These are phyloP conservation scores for Tetrapedia diversipes DNA, from an alignment of 2,888 invertebrate species.

Conservation along the genomic window DNA sequence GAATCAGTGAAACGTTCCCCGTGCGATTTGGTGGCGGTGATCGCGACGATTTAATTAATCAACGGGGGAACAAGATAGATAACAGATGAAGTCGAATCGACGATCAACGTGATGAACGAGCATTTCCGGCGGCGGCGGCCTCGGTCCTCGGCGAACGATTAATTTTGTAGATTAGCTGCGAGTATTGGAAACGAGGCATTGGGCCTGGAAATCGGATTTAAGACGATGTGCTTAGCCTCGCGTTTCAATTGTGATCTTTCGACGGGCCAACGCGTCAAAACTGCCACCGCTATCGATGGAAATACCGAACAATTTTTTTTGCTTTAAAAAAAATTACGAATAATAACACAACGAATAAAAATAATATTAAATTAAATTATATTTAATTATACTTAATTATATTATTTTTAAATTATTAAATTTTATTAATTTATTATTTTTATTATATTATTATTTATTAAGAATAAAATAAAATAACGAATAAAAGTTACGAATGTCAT, in stretches of 20 bases:
- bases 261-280: background rate
- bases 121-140: conserved; percentile 60
- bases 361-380: too few species aligned
- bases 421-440: too few species aligned
- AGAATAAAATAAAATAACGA: too few species aligned
- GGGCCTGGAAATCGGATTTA: conserved; percentile 61
- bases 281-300: too few species aligned
- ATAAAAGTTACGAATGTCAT: too few species aligned
- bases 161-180: conserved; percentile 62
- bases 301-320: too few species aligned
- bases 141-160: conserved; percentile 62
- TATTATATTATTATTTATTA: too few species aligned
- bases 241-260: background rate
- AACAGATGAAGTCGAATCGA: conserved; percentile 29
- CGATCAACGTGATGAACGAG: conserved; percentile 68
- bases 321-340: too few species aligned
- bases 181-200: conserved; percentile 50
- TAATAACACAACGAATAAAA: too few species aligned
- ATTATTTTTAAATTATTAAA: too few species aligned
- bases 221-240: conserved; percentile 7
- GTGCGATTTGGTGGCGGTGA: too few species aligned
- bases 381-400: too few species aligned
- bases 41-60: conserved; percentile 60
- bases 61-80: conserved; percentile 27
- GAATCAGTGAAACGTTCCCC: conserved; percentile 5